Evolutionary conservation across 2,797 vertebrate genomes (phyloP).

Genomic region (Gambelia wislizenii): DNA sequence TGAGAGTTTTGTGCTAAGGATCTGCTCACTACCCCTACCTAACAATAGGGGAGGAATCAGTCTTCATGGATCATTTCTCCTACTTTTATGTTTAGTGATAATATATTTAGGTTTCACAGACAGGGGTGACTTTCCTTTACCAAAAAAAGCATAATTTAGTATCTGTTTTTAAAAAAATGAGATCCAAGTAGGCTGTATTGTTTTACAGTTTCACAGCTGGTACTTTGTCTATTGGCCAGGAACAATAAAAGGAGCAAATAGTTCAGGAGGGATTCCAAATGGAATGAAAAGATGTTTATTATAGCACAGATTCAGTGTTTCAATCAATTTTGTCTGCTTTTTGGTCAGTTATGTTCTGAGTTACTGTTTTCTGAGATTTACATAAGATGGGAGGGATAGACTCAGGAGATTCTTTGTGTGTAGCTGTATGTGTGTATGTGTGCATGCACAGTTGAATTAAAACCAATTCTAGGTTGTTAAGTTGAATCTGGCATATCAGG

Average conservation of each 20-base stretch:
- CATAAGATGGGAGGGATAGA: conserved; percentile 47
- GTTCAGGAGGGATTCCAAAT: conserved; percentile 61
- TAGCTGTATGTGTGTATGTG: conserved; percentile 1
- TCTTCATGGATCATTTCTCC: conserved; percentile 5
- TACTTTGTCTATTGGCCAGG: conserved; percentile 49
- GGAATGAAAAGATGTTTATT: conserved; percentile 53
- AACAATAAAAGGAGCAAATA: conserved; percentile 67
- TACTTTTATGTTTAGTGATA: conserved; percentile 20
- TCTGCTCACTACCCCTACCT: background rate
- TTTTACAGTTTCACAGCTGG: conserved; percentile 51
- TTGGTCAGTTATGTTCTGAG: conserved; percentile 41
- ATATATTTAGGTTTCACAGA: background rate
- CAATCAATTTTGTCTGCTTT: conserved; percentile 38
- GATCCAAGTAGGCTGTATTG: conserved; percentile 46
- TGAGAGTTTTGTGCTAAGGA: conserved; percentile 6
- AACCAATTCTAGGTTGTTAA: background rate
- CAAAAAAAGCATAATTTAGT: conserved; percentile 33
- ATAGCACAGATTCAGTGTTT: conserved; percentile 24
- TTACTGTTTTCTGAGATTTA: conserved; percentile 21
- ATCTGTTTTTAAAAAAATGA: background rate
- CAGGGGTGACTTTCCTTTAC: background rate
- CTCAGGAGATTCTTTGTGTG: conserved; percentile 45
- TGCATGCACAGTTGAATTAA: background rate
- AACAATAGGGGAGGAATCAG: background rate
- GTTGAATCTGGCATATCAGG: conserved; percentile 38